Evolutionary conservation across 2,888 invertebrate genomes (phyloP), one percentile per base, ranked within the genome.

Genomic region (Melieria crassipennis): DNA sequence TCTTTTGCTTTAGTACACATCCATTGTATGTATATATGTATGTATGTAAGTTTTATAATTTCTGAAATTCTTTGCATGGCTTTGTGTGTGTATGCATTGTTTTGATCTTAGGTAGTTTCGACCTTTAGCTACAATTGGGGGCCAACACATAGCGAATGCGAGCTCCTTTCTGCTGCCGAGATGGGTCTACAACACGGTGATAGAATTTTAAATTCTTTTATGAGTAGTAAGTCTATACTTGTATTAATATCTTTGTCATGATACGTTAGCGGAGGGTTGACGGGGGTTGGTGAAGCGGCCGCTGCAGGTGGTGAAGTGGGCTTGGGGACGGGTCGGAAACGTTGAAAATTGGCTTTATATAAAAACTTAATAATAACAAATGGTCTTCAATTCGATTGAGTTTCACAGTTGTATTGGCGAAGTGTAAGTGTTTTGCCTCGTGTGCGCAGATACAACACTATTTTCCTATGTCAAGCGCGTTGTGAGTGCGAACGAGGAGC

Each of bases 1-100:
- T 69, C 71, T 67, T 71, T 67, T 71, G 67, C 58, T 57, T 61
- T 67, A 67, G 60, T 69, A 69, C 62, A 63, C 62, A 69, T 69
- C 56, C 61, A 69, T 61, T 61, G 61, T 61, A 42, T 68, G 50
- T 69, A 45, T 52, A 52, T 55, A 65, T 65, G 48, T 66, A 70
- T 70, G 61, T 61, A 70, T 61, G 65, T 65, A 65, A 65, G 65
- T 60, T 65, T 61, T 42, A 56, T 58, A 66, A 47, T 66, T 48
- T 63, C 6, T 45, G 61, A 46, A 45, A 48, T 62, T 62, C 43
- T 7, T n/a, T 42, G 48, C 47, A 16, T 16, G 30, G 50, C 50
- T 30, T 6, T 63, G 63, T 50, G 13, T 55, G 10, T 57, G n/a
- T 52, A 30, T 56, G 56, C 48, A 42, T 30, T 1, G 30, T 30